phyloP scores from a whole-genome alignment of 2,113 vertebrate genomes.

The Crypturellus undulatus region DNA sequence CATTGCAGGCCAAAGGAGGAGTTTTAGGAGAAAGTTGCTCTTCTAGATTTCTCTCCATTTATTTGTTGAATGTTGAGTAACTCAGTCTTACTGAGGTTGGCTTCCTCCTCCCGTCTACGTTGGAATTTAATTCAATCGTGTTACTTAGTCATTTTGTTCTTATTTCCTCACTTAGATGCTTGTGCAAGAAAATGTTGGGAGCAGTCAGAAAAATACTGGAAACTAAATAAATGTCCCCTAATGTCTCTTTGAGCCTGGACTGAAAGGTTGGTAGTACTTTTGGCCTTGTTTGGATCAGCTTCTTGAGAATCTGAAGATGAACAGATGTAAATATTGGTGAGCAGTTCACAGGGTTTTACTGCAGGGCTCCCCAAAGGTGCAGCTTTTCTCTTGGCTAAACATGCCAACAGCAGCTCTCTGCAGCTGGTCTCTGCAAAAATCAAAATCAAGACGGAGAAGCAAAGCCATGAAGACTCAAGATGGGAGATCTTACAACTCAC shows the following conservation, averaged over 20 bases:
- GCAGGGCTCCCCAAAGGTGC: neutral
- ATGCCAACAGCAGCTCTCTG: neutral
- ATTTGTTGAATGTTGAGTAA: constrained; percentile 34
- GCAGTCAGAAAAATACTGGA: constrained; percentile 5
- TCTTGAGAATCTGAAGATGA: constrained; percentile 60
- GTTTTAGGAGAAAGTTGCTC: neutral
- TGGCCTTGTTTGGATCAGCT: constrained; percentile 53
- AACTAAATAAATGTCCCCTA: constrained; percentile 47
- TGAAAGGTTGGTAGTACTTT: constrained; percentile 39
- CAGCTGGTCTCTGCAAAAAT: neutral
- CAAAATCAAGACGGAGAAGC: neutral
- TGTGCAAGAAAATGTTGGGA: constrained; percentile 17
- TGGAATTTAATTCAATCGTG: constrained; percentile 6
- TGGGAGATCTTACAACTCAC: neutral
- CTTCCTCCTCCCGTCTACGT: neutral
- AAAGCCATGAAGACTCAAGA: neutral
- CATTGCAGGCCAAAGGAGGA: neutral
- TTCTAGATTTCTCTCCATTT: neutral
- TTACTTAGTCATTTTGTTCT: neutral
- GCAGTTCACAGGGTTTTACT: neutral
- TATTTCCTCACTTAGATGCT: constrained; percentile 18
- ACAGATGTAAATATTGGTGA: constrained; percentile 56
- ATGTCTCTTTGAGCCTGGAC: constrained; percentile 53
- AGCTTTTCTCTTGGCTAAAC: neutral
- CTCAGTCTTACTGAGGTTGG: constrained; percentile 5